Conservation (phyloP, 2,888 invertebrate genomes). For the Plutella xylostella region DNA sequence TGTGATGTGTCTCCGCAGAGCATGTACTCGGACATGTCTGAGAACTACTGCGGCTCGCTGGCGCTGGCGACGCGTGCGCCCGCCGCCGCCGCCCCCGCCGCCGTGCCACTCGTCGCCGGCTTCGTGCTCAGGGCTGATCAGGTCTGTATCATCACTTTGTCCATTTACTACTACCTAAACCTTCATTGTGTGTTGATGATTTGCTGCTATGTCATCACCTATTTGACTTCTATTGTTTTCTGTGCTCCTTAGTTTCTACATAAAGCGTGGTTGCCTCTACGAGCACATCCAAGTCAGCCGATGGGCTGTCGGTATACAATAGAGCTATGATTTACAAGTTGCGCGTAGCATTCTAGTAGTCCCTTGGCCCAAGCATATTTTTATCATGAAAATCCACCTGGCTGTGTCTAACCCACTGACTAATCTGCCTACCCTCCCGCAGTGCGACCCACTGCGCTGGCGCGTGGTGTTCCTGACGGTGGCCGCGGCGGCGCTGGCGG, state of each 20-base stretch:
- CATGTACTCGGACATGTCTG: conserved; percentile 40
- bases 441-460: conserved; percentile 75
- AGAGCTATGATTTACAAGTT: too few species aligned
- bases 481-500: conserved; percentile 72
- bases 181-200: too few species aligned
- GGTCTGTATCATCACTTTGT: not conserved
- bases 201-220: not conserved
- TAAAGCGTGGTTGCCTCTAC: too few species aligned
- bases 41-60: conserved; percentile 39
- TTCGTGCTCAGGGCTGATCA: conserved; percentile 25
- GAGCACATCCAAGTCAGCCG: too few species aligned
- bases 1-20: too few species aligned
- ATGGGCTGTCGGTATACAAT: too few species aligned
- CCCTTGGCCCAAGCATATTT: too few species aligned
- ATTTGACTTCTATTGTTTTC: not conserved
- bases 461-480: conserved; percentile 75
- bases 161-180: too few species aligned
- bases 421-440: conserved; percentile 22
- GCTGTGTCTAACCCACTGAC: too few species aligned
- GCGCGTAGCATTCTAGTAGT: too few species aligned
- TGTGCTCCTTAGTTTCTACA: too few species aligned
- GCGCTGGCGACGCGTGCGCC: conserved; percentile 33
- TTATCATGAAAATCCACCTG: too few species aligned
- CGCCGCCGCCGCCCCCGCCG: conserved; percentile 34
- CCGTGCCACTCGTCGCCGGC: conserved; percentile 35